Conservation (phyloP, 2,888 invertebrate genomes). For the Limnephilus auricula region DNA sequence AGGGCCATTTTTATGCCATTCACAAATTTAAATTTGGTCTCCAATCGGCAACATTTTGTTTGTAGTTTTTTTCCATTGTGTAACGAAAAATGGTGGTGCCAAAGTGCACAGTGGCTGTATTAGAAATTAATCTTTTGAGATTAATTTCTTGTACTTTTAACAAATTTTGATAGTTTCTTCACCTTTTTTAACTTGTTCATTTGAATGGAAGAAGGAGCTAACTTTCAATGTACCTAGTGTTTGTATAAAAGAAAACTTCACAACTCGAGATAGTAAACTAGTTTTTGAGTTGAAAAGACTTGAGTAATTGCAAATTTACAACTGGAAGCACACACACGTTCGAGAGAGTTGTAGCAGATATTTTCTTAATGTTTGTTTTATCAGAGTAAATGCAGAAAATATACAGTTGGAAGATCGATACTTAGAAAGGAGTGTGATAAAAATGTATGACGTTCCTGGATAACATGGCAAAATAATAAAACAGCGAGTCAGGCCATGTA, state of each 20-base stretch:
- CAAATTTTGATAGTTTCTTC: neutral
- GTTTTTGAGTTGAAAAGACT: neutral
- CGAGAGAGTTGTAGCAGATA: too few species aligned
- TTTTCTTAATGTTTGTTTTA: too few species aligned
- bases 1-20: neutral
- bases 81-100: neutral
- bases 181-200: neutral
- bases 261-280: neutral
- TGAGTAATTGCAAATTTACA: neutral
- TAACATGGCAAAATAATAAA: too few species aligned
- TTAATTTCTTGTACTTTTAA: neutral
- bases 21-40: neutral
- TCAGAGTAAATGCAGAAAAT: too few species aligned
- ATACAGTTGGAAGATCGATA: too few species aligned
- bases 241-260: neutral
- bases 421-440: too few species aligned
- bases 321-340: neutral
- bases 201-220: neutral
- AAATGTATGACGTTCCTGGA: too few species aligned
- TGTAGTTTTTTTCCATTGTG: neutral
- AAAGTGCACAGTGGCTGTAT: neutral
- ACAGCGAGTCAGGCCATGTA: too few species aligned
- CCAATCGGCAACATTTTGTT: neutral
- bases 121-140: neutral
- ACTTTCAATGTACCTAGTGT: neutral